Base-by-base conservation (phyloP, 2,888 invertebrate species). In the Arctia plantaginis region DNA sequence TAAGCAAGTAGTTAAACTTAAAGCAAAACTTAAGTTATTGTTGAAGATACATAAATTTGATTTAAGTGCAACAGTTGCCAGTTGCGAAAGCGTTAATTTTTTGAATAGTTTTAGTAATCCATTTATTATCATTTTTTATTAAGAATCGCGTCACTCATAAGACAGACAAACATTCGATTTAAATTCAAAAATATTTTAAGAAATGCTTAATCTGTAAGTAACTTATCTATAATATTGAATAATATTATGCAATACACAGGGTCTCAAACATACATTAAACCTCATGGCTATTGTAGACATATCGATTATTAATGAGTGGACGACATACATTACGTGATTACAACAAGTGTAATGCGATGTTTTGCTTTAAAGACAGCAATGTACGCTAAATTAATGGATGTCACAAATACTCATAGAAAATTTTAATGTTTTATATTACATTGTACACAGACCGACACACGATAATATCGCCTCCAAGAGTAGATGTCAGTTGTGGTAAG, bases 201-300 rank as follows among this genome's bases (percentile, higher is more conserved):
- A 15, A 27, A 12, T 59, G 59, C 4, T 66, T 27, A 15, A 27
- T 66, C 66, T 66, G 66, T 44, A 8, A 66, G n/a, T 23, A 66
- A 35, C 8, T 65, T 35, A 65, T 35, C 65, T 33, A 64, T 30
- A 23, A 10, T 23, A 77, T 76, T 78, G 74, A 77, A 78, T 77
- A 74, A 66, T 33, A 65, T 82, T 80, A 82, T 77, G 83, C 76
- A 82, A 82, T 51, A 27, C 66, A 78, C 33, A 41, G 69, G 69
- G 66, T 69, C 35, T 74, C 75, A 75, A 72, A 71, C 30, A 39
- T 65, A 74, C 69, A 71, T 59, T n/a, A 75, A 73, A 74, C 65
- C 71, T 15, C 69, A n/a, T 15, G 55, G 30, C 47, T 35, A 18
- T 69, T 64, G 51, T 55, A 27, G 20, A 69, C 10, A 62, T 35